A percentile compares a stretch with the other conserved stretches of the same genome.
These are phyloP conservation scores for Pseudachorutes palmiensis DNA, from an alignment of 1,140 invertebrate genomes.

Conservation along the genomic window DNA sequence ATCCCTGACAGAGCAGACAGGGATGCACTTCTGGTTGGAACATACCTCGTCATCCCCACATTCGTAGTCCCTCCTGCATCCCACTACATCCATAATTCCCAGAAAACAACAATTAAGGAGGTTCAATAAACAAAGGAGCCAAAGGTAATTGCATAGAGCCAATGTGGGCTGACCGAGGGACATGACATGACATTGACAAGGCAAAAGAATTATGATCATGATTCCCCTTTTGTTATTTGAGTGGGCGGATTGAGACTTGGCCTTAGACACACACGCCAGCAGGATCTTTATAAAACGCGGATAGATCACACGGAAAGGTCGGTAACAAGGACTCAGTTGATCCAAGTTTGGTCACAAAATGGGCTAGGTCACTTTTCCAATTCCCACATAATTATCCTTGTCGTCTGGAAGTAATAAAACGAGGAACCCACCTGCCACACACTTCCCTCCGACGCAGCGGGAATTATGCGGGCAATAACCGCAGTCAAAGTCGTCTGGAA, in stretches of 20 bases:
- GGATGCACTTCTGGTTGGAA: slow-evolving; percentile 47
- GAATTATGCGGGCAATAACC: background rate
- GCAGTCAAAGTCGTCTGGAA: background rate
- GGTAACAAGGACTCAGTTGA: too few species aligned
- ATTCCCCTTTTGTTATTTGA: background rate
- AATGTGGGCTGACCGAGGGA: background rate
- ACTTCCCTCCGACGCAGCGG: slow-evolving; percentile 5
- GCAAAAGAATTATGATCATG: slow-evolving; percentile 2
- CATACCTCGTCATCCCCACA: slow-evolving; percentile 50
- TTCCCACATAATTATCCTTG: background rate
- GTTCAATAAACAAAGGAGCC: background rate
- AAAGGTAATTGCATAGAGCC: background rate
- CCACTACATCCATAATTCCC: slow-evolving; percentile 26
- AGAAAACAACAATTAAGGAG: background rate
- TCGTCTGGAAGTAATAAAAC: background rate
- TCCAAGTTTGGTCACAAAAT: slow-evolving; percentile 4
- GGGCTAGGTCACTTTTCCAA: background rate
- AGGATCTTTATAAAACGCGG: too few species aligned
- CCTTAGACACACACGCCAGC: too few species aligned
- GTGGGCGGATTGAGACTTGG: background rate
- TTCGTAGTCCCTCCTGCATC: slow-evolving; percentile 42
- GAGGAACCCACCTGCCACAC: slow-evolving; percentile 3
- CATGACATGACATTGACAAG: slow-evolving; percentile 7
- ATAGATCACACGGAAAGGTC: too few species aligned
- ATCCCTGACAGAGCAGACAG: slow-evolving; percentile 48